Base-by-base conservation (phyloP, 2,113 vertebrate species). In the Andinoacara biseriatus region DNA sequence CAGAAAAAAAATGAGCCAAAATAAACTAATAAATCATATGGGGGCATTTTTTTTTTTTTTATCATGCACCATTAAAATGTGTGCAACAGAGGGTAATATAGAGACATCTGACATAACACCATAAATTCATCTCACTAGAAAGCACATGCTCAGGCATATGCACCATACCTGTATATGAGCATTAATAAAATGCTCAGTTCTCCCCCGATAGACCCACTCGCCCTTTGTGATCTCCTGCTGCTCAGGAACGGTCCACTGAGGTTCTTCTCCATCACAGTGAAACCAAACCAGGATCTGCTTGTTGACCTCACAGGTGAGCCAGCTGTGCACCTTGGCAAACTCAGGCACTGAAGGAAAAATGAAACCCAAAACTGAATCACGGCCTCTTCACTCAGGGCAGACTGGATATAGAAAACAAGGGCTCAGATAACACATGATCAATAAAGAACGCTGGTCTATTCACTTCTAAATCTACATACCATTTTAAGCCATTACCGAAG, bases 231-330 rank as follows among this genome's bases (percentile, higher is more conserved):
- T 89, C 93, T 97, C 94, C 2, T 43, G 46, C 89, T 94, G 95
- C 74, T 95, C 92, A 0, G 96, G 96, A 17, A 97, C 81, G 0
- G 24, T 86, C 97, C 96, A 96, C 0, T 43, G 80, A 0, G 95
- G 95, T 8, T 91, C 31, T 0, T 72, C 3, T 13, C 95, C 92
- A 2, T 96, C 93, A 2, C 96, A 95, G 93, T 95, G 96, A 87
- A 92, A 96, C 96, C 96, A 96, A 10, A 96, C 63, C 87, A 96
- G 89, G 75, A 98, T 91, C 93, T 94, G 91, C 2, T 92, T 80
- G 0, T 94, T 96, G 17, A 94, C 79, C 91, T 97, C 96, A 0
- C 94, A 95, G 69, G 91, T 96, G 0, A 79, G 93, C 96, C 97
- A 97, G 5, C 91, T 74, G 38, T 77, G 90, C 18, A 96, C 91